Base-by-base conservation (phyloP, 2,113 vertebrate genomes). In the Planiliza haematocheilus region DNA sequence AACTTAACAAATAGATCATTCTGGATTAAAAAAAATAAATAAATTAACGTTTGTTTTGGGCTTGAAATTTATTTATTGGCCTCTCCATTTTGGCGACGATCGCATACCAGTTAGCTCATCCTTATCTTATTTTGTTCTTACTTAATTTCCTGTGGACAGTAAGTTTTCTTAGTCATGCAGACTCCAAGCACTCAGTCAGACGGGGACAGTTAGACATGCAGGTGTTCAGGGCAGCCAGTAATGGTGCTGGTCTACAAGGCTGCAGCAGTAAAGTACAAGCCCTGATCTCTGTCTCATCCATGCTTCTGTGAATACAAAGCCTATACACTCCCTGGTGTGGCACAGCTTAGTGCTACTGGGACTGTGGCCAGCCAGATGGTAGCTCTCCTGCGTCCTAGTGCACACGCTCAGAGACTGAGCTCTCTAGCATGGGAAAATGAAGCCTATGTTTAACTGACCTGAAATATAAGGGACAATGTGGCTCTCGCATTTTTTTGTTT, bases 401-500 rank as follows among this genome's bases (percentile, higher is more conserved):
- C 91, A 95, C 90, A 91, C 85, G 87, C 89, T 90, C 91, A 95
- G 94, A 96, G 94, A 95, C 94, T 91, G 92, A 91, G 91, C 93
- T 95, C 91, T 95, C 94, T 91, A 93, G 94, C 89, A 91, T 91
- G 82, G 88, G 90, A 82, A 90, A 92, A 78, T 79, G 81, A 91
- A 92, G 88, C 87, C 91, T 90, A 83, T 81, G 86, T 85, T 90
- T 69, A 88, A 85, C 87, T 85, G 88, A 91, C 83, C 86, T 85
- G 84, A 90, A 78, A 73, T 79, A 82, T 76, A 58, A 79, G 57
- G 74, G 82, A 77, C 70, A 85, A 85, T 12, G 83, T 83, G 85
- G 81, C 71, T 79, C 68, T 88, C 70, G n/a, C n/a, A n/a, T n/a
- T n/a, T 85, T 81, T 83, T 70, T 74, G 72, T 88, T 82, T 71